A percentile compares a stretch with the other conserved stretches of the same genome.
Evolutionary conservation across 1,140 invertebrate genomes (phyloP).

Genomic region (Zophobas morio): DNA sequence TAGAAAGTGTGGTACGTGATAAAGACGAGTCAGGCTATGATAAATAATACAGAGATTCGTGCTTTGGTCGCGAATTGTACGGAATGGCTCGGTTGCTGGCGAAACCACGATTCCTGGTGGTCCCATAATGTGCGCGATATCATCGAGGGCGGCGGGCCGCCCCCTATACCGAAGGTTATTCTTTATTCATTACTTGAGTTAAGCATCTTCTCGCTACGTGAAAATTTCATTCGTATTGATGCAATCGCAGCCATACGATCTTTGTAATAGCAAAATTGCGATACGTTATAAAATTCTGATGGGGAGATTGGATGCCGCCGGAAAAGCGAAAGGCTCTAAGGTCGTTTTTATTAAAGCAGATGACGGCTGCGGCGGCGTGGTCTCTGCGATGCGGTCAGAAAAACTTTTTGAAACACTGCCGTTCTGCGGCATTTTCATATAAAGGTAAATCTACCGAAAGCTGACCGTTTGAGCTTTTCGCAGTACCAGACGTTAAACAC

Average conservation of each 20-base stretch:
- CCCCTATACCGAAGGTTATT: conserved; percentile 30
- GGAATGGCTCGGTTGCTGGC: conserved; percentile 45
- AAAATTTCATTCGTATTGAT: conserved; percentile 25
- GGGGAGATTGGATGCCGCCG: not conserved
- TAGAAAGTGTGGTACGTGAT: conserved; percentile 57
- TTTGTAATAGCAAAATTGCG: not conserved
- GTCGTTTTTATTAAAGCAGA: conserved; percentile 8
- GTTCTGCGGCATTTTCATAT: not conserved
- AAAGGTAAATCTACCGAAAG: not conserved
- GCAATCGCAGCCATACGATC: conserved; percentile 9
- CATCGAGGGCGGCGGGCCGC: conserved; percentile 22
- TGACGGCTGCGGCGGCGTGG: not conserved
- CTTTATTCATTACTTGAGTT: conserved; percentile 30
- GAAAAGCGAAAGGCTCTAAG: conserved; percentile 19
- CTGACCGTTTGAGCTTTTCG: not conserved
- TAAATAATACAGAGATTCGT: conserved; percentile 58
- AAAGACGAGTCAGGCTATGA: conserved; percentile 56
- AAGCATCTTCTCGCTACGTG: conserved; percentile 26
- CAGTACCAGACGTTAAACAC: too few species aligned
- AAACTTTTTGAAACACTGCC: not conserved
- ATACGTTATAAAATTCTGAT: not conserved
- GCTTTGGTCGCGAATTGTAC: conserved; percentile 53
- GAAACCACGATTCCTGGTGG: conserved; percentile 47
- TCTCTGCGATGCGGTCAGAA: conserved; percentile 20
- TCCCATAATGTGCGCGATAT: conserved; percentile 41